These are phyloP conservation scores for Halocynthia roretzi DNA, from an alignment of 23 tunicate genomes.

Conservation along the genomic window DNA sequence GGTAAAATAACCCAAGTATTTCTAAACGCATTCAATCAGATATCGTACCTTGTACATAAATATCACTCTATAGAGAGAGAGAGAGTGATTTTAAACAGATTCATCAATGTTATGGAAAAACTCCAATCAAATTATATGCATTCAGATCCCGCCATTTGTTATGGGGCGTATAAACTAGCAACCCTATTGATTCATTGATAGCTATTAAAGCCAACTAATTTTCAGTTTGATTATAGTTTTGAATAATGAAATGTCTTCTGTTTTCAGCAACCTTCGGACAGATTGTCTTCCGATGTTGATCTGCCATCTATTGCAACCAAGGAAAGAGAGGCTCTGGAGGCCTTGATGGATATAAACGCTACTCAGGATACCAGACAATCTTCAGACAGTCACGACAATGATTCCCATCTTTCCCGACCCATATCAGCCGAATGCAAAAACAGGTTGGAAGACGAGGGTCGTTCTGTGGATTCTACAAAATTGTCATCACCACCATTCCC, in stretches of 20 bases:
- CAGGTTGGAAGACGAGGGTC: not conserved
- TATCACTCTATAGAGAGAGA: no score
- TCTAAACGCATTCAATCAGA: not conserved
- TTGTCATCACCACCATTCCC: not conserved
- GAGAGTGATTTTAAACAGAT: no score
- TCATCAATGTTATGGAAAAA: no score
- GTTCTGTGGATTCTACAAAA: no score
- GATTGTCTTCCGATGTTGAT: conserved; percentile 51
- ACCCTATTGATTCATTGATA: no score
- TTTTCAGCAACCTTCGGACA: conserved; percentile 20
- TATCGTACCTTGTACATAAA: not conserved
- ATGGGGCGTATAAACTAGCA: no score
- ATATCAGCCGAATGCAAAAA: not conserved
- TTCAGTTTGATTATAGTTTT: no score
- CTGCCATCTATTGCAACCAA: conserved; percentile 60
- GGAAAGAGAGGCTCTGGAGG: conserved; percentile 64
- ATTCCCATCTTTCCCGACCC: not conserved
- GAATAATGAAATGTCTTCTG: not conserved
- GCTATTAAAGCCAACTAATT: no score
- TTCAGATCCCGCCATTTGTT: no score
- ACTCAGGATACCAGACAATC: conserved; percentile 63
- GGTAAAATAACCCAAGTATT: conserved; percentile 20
- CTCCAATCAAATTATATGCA: no score
- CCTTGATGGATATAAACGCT: conserved; percentile 50
- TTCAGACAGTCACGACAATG: conserved; percentile 9